Base-by-base conservation (phyloP, 2,113 vertebrate genomes). In the Pelecanoides urinatrix region DNA sequence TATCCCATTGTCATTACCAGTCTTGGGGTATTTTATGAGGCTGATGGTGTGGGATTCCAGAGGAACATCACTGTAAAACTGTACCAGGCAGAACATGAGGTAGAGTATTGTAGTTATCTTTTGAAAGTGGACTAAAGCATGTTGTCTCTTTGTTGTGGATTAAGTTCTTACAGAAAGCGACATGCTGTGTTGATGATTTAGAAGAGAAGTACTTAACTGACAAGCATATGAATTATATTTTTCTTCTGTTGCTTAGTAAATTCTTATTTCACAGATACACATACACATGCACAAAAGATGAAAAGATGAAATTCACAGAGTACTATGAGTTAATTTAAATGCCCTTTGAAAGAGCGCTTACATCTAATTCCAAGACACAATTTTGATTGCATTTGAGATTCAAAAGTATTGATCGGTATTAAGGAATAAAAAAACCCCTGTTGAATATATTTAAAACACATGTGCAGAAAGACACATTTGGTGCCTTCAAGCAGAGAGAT, bases 51-150 rank as follows among this genome's bases (percentile, higher is more conserved):
- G 27, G 98, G 98, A 76, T 98, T 99, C 94, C 99, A 98, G 76
- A 98, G 98, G 84, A 99, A 99, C 88, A 98, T 99, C 93, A 99
- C 99, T 2, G 99, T 99, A 71, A 99, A 98, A 94, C 98, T 99
- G 42, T 99, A 99, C 76, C 99, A 99, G 97, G 98, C 99, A 70
- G 99, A 99, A 86, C 99, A 99, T 90, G 99, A 99, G 99, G 99
- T 99, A 98, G n/a, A 88, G 66, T 44, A 21, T 15, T 90, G 27
- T 26, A 62, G 36, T 81, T 88, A 6, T 19, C 32, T 88, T 88
- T 83, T 71, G 30, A 38, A 84, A 85, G 36, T 52, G 18, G 22
- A 66, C 36, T 61, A 73, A 94, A 72, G 62, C 44, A 16, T 30
- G 7, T 53, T 81, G 26, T 81, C 9, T 81, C 32, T 44, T 55